Percentiles rank a stretch among this genome's conserved stretches.
phyloP scores from a whole-genome alignment of 2,113 vertebrate genomes.

The Myiagra hebetior region DNA sequence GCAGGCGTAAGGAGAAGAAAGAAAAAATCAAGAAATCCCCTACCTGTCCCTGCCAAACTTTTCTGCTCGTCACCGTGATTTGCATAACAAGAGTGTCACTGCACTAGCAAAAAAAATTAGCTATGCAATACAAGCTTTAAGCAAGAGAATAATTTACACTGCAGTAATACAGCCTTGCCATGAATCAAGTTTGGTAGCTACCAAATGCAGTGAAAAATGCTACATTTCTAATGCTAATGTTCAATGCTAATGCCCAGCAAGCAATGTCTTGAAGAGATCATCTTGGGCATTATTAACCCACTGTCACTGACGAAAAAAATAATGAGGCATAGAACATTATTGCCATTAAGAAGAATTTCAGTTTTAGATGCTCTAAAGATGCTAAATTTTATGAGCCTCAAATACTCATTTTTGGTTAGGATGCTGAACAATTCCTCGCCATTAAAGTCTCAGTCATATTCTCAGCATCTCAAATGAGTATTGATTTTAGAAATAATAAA shows the following conservation, averaged over 20 bases:
- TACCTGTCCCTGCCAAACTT: background rate
- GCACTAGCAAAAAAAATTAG: conserved; percentile 9
- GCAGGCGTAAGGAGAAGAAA: background rate
- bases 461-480: background rate
- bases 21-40: background rate
- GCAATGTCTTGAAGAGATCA: background rate
- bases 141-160: conserved; percentile 4
- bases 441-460: background rate
- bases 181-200: conserved; percentile 48
- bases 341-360: conserved; percentile 40
- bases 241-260: background rate
- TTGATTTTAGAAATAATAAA: background rate
- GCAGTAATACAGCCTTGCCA: background rate
- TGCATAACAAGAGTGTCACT: background rate
- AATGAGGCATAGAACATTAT: conserved; percentile 35
- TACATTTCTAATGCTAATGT: background rate
- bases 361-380: conserved; percentile 15
- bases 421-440: background rate
- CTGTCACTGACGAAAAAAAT: background rate
- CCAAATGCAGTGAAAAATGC: conserved; percentile 45
- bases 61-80: background rate
- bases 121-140: conserved; percentile 4
- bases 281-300: conserved; percentile 11
- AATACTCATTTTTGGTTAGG: background rate
- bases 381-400: conserved; percentile 10